A percentile compares a stretch with the other conserved stretches of the same genome.
These are phyloP conservation scores for Xiphias gladius DNA, from an alignment of 2,113 vertebrate species.

Conservation along the genomic window DNA sequence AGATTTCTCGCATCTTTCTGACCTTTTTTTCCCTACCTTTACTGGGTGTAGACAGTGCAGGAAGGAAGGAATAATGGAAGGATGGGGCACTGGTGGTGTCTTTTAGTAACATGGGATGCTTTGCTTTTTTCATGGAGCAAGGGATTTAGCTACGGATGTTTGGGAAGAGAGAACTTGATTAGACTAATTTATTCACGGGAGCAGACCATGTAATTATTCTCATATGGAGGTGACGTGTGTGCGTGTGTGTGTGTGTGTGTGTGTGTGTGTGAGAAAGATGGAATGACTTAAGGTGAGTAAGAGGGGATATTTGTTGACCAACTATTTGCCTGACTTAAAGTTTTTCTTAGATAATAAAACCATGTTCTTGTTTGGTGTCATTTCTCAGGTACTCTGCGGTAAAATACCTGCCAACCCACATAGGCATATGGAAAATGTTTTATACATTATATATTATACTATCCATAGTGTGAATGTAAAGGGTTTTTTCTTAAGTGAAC, in stretches of 20 bases:
- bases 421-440: too few relatives aligned
- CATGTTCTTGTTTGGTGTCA: background rate
- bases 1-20: background rate
- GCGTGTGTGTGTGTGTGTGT: conserved; percentile 11
- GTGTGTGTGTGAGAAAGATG: conserved; percentile 10
- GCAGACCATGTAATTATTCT: conserved; percentile 63
- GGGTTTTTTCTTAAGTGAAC: background rate
- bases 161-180: conserved; percentile 65
- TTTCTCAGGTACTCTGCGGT: background rate
- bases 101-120: conserved; percentile 25
- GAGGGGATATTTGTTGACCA: conserved; percentile 29
- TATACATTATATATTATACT: too few relatives aligned
- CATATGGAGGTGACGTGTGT: conserved; percentile 55
- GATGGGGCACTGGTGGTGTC: conserved; percentile 30
- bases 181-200: conserved; percentile 69
- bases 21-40: background rate
- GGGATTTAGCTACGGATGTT: conserved; percentile 68
- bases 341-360: conserved; percentile 9
- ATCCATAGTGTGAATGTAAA: too few relatives aligned
- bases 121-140: conserved; percentile 37
- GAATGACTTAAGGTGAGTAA: conserved; percentile 31
- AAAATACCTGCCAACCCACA: background rate
- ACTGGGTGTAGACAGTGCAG: conserved; percentile 26
- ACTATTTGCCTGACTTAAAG: conserved; percentile 6
- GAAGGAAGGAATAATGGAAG: conserved; percentile 39